Base-by-base conservation (phyloP, 2,888 invertebrate species). In the Drosophila infuscata region DNA sequence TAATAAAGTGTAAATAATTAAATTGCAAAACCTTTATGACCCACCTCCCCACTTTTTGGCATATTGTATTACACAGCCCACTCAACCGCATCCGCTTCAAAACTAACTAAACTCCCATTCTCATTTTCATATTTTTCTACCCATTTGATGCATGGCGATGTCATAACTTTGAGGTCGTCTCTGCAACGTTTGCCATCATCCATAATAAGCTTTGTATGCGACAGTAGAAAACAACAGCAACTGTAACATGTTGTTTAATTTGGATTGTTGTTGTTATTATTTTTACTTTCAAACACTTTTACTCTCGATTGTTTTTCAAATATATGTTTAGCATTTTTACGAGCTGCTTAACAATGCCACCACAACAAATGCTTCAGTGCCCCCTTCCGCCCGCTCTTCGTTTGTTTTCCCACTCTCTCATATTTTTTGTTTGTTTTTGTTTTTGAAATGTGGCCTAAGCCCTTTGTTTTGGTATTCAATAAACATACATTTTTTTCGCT, bases 271-370 rank as follows among this genome's bases (percentile, higher is more conserved):
- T 57, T 74, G 17, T 25, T 64, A 38, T 62, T 57, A 35, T 64
- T 74, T 73, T 71, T 65, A 64, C 75, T 74, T 76, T 79, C 76
- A 70, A 85, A 76, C 83, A 81, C 86, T 83, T 82, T 86, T 79
- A 83, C 81, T 84, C 82, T 86, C 84, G 66, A 71, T 81, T 73
- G 69, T 92, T 91, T 81, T 57, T 85, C 17, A 15, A 33, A 57
- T 64, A 69, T 68, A 67, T 69, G 74, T 58, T 72, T 71, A 65
- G 69, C 73, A 76, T 76, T 69, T 73, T 64, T 61, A 54, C 48
- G 63, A 67, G 63, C 67, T 63, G 49, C 51, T 63, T 60, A 73
- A 59, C 48, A 58, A 36, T 58, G 53, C 38, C 51, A 6, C n/a
- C 67, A 64, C 64, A 72, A 66, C 52, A 46, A 56, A 38, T 30